These are phyloP conservation scores for Nothobranchius furzeri DNA, from an alignment of 2,113 vertebrate species.

Conservation along the genomic window DNA sequence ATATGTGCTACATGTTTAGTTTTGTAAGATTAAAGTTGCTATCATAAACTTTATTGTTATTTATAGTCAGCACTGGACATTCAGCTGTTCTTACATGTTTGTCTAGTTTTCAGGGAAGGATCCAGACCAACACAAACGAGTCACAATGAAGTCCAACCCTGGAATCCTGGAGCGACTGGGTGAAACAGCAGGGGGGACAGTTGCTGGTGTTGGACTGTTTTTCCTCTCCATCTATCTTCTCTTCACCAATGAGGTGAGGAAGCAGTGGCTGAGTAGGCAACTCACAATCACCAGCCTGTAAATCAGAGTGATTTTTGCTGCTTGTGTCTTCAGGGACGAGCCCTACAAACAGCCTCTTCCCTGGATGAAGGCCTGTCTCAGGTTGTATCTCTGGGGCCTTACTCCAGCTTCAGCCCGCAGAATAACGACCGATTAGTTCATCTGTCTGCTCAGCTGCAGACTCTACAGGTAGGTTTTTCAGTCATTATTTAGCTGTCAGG, in stretches of 20 bases:
- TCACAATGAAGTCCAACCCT: slow-evolving; percentile 76
- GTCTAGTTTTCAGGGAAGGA: slow-evolving; percentile 58
- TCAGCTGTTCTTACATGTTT: neutral
- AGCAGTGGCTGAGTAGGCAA: neutral
- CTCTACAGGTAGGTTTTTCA: slow-evolving; percentile 80
- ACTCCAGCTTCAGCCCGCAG: slow-evolving; percentile 76
- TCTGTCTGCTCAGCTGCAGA: slow-evolving; percentile 83
- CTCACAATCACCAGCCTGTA: neutral
- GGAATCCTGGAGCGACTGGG: slow-evolving; percentile 93
- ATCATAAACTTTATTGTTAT: no score
- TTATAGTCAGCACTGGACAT: neutral
- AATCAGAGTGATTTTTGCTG: neutral
- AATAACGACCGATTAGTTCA: slow-evolving; percentile 88
- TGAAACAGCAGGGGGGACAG: slow-evolving; percentile 88
- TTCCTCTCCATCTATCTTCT: slow-evolving; percentile 90
- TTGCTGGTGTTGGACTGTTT: slow-evolving; percentile 85
- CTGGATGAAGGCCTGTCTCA: slow-evolving; percentile 90
- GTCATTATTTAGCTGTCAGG: no score
- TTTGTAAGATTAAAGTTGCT: no score
- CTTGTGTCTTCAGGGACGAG: slow-evolving; percentile 81
- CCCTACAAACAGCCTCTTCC: slow-evolving; percentile 82
- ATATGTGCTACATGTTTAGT: no score
- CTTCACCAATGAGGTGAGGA: slow-evolving; percentile 92
- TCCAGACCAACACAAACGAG: slow-evolving; percentile 76
- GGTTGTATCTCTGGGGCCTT: slow-evolving; percentile 81